Percentiles rank a stretch among this genome's conserved stretches.
These are phyloP conservation scores for Teleogryllus occipitalis DNA, from an alignment of 1,140 invertebrate species.

Conservation along the genomic window DNA sequence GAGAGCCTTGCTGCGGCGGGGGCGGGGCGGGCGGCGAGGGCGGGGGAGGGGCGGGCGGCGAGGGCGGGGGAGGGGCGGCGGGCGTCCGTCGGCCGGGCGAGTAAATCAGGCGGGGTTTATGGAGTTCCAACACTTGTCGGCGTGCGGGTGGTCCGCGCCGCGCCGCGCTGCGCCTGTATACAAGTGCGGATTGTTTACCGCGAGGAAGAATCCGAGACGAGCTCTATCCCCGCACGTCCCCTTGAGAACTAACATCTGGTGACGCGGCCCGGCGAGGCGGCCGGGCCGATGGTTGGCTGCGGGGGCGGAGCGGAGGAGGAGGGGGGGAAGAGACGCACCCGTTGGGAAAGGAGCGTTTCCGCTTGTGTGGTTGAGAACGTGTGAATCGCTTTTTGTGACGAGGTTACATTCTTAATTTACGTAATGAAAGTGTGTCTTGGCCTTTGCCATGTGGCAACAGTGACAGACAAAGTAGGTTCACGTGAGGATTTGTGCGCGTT, in stretches of 20 bases:
- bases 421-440: too few relatives aligned
- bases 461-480: too few relatives aligned
- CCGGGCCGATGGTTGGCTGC: not conserved
- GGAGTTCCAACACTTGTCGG: conserved; percentile 3
- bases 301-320: too few relatives aligned
- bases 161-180: not conserved
- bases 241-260: not conserved
- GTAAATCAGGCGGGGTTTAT: not conserved
- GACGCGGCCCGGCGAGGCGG: not conserved
- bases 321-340: not conserved
- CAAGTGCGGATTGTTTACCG: not conserved
- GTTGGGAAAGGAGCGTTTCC: not conserved
- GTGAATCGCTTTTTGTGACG: too few relatives aligned
- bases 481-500: too few relatives aligned
- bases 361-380: too few relatives aligned
- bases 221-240: not conserved
- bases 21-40: too few relatives aligned
- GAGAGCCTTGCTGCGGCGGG: too few relatives aligned
- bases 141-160: not conserved
- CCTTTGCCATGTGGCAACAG: too few relatives aligned
- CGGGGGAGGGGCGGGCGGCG: too few relatives aligned
- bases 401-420: too few relatives aligned
- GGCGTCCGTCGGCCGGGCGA: not conserved
- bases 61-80: too few relatives aligned
- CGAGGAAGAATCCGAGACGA: not conserved